Base-by-base conservation (phyloP, 64 coral and sea anemone genomes). In the Trachythela sp. region DNA sequence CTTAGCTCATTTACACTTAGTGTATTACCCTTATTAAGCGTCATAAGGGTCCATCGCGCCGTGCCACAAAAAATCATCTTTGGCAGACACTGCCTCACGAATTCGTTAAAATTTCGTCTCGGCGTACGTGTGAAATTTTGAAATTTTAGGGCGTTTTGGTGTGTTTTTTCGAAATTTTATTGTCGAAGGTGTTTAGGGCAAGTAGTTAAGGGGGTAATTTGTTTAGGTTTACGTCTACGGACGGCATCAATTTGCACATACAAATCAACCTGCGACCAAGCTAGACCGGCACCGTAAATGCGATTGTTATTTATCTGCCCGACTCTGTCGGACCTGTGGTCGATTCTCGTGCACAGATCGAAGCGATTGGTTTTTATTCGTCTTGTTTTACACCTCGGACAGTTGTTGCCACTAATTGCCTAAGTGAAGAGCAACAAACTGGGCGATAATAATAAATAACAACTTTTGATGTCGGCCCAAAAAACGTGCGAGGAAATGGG, bases 241-340 rank as follows among this genome's bases (percentile, higher is more conserved):
- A 80, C 75, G 75, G 75, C 75, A 80, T 80, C 75, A 80, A 80
- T 80, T 80, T 80, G 75, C 75, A 80, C 75, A 80, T 80, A 30
- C 75, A 80, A 80, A 80, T 80, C 75, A 80, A 80, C 75, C 75
- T 39, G 75, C 37, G 75, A 39, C 9, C 75, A 30, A 80, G 35
- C 27, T 17, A 30, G 75, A 29, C 75, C 13, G 20, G 30, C 15
- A 20, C 1, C 30, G 31, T 29, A 80, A 80, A 37, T 80, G 75
- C 26, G 75, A 80, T 80, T 80, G 75, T 80, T 80, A 80, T 80
- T 80, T 31, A n/a, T 31, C 2, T 31, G 5, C 20, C 59, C 59
- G 20, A 31, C 20, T 22, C 59, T 31, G 20, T 22, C 59, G 59
- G 33, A 37, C 30, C 75, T 35, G 75, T 80, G 10, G 27, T 80